Base-by-base conservation (phyloP, 2,888 invertebrate species). In the Brassicogethes aeneus region DNA sequence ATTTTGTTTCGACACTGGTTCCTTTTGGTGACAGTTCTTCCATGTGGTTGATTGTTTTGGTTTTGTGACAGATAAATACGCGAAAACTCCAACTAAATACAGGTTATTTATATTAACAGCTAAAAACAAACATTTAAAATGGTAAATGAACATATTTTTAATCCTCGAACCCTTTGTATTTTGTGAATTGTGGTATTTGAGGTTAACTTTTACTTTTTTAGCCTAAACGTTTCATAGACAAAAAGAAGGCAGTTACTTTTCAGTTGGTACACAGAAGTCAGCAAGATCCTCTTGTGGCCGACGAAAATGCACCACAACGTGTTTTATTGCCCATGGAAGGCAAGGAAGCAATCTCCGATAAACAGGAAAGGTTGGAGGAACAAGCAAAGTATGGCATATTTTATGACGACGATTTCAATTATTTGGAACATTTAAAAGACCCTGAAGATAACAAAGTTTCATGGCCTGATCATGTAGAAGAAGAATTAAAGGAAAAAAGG, bases 391-490 rank as follows among this genome's bases (percentile, higher is more conserved):
- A 79, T 73, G 96, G 95, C 1, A 82, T 97, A 45, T 90, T 82
- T 62, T 96, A 80, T 65, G 94, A 95, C 56, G 95, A 97, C 68
- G 91, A 94, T 54, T 95, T 93, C 65, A 82, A 97, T 64, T 97
- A 97, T 61, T 68, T 96, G 49, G 90, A 96, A 65, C 94, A 97
- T 74, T 73, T 97, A 41, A 78, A 78, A 54, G 81, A 82, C 46
- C 71, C 73, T 1, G 69, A 68, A 51, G 72, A 74, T 50, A 69
- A 76, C 46, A 70, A 72, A 1, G 62, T 75, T 45, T 74, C 77
- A 42, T 37, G 80, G 69, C 61, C 60, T n/a, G 53, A 55, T 14
- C 41, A 60, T 44, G 53, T 54, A 13, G 59, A 59, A 17, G 43
- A 51, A n/a, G 51, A 57, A 40, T 41, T 43, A 15, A 42, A 45